Percentiles rank a stretch among this genome's conserved stretches.
Evolutionary conservation across 2,888 invertebrate genomes (phyloP).

Genomic region (Poecilus cupreus): DNA sequence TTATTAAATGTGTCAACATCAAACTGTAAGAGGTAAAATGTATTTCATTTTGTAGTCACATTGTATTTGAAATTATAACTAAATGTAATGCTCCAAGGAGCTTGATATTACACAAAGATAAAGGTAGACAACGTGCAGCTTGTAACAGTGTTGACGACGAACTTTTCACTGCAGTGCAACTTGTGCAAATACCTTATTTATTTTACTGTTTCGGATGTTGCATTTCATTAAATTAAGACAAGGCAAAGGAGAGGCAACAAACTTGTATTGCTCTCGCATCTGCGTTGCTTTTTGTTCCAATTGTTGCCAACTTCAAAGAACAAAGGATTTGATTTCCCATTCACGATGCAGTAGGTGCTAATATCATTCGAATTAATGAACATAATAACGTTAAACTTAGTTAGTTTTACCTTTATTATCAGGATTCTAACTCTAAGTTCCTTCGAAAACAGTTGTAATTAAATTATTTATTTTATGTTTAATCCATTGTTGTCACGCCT

Average conservation of each 20-base stretch:
- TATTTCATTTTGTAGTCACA: too few relatives aligned
- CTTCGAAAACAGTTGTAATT: too few relatives aligned
- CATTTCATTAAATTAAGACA: conserved; percentile 38
- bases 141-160: background rate
- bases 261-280: background rate
- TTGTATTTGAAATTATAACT: too few relatives aligned
- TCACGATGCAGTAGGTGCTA: background rate
- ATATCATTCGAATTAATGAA: background rate
- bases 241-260: conserved; percentile 5
- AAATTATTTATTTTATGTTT: too few relatives aligned
- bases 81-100: too few relatives aligned
- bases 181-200: conserved; percentile 29
- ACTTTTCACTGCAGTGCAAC: conserved; percentile 1
- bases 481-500: too few relatives aligned
- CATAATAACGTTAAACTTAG: background rate
- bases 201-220: conserved; percentile 33
- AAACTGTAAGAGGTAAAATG: too few relatives aligned
- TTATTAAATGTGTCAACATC: too few relatives aligned
- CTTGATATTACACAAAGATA: too few relatives aligned
- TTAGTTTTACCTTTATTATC: background rate
- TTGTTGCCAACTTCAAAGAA: conserved; percentile 1
- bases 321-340: conserved; percentile 34
- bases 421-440: too few relatives aligned
- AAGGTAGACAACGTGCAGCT: conserved; percentile 2
- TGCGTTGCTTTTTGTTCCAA: conserved; percentile 26